Conservation (phyloP, 1,140 invertebrate species). For the Neodiprion fabricii region DNA sequence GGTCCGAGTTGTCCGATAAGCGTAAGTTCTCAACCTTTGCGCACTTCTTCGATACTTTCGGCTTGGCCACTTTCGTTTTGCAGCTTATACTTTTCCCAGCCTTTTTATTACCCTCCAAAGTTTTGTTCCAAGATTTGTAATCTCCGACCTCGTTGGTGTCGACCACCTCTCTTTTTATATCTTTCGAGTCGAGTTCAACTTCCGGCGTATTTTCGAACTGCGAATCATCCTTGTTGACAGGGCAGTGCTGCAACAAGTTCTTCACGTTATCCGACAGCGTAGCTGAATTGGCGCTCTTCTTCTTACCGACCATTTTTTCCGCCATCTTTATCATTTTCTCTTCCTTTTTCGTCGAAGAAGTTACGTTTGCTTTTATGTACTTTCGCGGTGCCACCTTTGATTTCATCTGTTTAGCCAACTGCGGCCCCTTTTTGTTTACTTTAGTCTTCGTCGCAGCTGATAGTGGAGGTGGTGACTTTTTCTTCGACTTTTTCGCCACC, state of each 20-base stretch:
- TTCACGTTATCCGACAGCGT: slow-evolving; percentile 47
- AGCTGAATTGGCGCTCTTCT: slow-evolving; percentile 38
- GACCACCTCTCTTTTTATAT: slow-evolving; percentile 50
- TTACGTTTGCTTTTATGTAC: slow-evolving; percentile 42
- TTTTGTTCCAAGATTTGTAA: slow-evolving; percentile 46
- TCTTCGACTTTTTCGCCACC: slow-evolving; percentile 41
- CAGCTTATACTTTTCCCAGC: slow-evolving; percentile 33
- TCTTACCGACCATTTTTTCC: slow-evolving; percentile 50
- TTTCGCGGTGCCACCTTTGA: slow-evolving; percentile 47
- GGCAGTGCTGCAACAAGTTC: slow-evolving; percentile 23
- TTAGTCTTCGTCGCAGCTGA: slow-evolving; percentile 25
- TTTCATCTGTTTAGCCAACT: slow-evolving; percentile 52
- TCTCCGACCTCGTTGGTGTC: slow-evolving; percentile 39
- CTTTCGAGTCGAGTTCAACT: slow-evolving; percentile 34
- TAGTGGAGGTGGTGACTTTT: slow-evolving; percentile 30
- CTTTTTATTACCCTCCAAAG: slow-evolving; percentile 45
- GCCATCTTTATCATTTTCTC: slow-evolving; percentile 48
- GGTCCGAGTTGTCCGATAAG: slow-evolving; percentile 41
- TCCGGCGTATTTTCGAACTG: slow-evolving; percentile 38
- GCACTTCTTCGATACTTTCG: slow-evolving; percentile 45
- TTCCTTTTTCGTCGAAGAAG: slow-evolving; percentile 42
- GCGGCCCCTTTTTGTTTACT: slow-evolving; percentile 40
- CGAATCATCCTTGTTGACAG: slow-evolving; percentile 36
- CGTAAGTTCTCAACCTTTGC: slow-evolving; percentile 40
- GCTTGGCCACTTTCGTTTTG: slow-evolving; percentile 38